Evolutionary conservation across 2,797 vertebrate species (phyloP).

Genomic region (Pseudocheirus occidentalis): DNA sequence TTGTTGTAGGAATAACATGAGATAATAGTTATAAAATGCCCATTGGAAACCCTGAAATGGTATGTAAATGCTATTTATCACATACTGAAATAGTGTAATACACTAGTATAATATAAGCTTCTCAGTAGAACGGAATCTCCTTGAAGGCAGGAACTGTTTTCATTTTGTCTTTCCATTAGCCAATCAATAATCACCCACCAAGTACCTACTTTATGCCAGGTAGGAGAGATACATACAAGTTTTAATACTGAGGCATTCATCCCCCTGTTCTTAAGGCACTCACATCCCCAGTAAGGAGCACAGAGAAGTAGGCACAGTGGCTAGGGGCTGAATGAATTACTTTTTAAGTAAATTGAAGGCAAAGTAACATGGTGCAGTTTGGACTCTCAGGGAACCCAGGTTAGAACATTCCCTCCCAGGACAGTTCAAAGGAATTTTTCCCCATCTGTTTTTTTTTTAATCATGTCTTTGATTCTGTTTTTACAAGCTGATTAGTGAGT

Average conservation of each 20-base stretch:
- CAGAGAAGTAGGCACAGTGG: neutral
- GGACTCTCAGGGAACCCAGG: neutral
- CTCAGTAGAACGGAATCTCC: neutral
- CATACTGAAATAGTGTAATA: neutral
- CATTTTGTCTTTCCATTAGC: neutral
- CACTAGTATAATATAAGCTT: neutral
- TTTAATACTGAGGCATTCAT: neutral
- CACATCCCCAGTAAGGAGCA: neutral
- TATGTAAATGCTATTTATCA: neutral
- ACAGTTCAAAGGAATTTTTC: neutral
- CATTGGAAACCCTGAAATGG: neutral
- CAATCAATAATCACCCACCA: neutral
- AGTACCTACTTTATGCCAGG: neutral
- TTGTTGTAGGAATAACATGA: neutral
- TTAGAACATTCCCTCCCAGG: neutral
- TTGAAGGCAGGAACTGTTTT: neutral
- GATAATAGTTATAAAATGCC: neutral
- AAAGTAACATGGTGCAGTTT: neutral
- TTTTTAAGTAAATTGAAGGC: neutral
- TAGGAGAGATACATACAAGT: neutral
- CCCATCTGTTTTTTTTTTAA: neutral
- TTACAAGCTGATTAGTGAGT: neutral
- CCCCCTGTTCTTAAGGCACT: neutral
- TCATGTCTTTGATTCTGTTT: neutral
- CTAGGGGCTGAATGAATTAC: neutral